Base-by-base conservation (phyloP, 1,140 invertebrate species). In the Pogonognathellus flavescens region DNA sequence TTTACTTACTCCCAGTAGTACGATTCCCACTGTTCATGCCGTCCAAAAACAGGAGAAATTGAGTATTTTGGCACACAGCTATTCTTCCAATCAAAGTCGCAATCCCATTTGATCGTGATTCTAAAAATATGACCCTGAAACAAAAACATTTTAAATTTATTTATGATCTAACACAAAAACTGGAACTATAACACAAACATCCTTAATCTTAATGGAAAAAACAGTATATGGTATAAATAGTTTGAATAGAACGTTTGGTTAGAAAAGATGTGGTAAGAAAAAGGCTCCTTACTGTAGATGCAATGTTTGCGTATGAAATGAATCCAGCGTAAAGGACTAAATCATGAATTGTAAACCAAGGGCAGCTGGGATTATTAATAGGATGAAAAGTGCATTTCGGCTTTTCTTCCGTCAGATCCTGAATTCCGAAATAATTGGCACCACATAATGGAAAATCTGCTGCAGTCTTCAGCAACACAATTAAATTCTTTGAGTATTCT, bases 311-410 rank as follows among this genome's bases (percentile, higher is more conserved):
- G 18, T 59, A 86, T 9, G 85, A 86, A 62, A 86, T 86, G 50
- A 86, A 86, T 13, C 85, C 82, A 53, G 66, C 81, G 20, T 86
- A 86, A 2, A 86, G 18, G 11, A 86, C 85, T 25, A 86, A 70
- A 52, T 86, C 85, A 60, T 86, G 85, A 83, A 86, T 83, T 16
- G 85, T 86, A 50, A 86, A 86, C 85, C 85, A 86, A 49, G 85
- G 85, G 18, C 85, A 86, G 49, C 62, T 83, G 10, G 85, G 85
- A 80, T 86, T 83, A 50, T 83, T 83, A 13, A 86, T 49, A 14
- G 85, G 85, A 49, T 86, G 85, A 52, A 59, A 86, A 11, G 53
- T 86, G 70, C 85, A 86, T 18, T 80, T 49, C 9, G 85, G 85
- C 13, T 83, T 86, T 13, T 66, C 82, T 55, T 83, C 85, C 14